Percentiles rank a stretch among this genome's conserved stretches.
These are phyloP conservation scores for Nyctalus aviator DNA, from an alignment of 2,797 vertebrate species.

Conservation along the genomic window DNA sequence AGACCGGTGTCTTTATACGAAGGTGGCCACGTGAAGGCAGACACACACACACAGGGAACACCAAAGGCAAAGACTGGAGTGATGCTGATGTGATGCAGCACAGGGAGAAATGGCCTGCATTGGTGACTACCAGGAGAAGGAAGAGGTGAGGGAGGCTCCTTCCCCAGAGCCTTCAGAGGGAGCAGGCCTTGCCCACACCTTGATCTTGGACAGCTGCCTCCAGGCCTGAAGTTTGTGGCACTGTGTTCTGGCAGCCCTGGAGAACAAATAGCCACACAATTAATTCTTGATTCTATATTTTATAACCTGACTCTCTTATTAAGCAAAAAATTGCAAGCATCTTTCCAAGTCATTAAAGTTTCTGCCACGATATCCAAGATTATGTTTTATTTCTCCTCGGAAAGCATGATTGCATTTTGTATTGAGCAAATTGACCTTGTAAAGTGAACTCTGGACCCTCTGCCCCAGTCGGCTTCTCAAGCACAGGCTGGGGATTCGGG, in stretches of 20 bases:
- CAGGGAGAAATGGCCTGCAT: not conserved
- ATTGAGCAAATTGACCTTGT: not conserved
- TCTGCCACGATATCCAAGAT: not conserved
- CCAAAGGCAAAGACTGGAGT: not conserved
- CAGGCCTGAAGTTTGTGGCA: not conserved
- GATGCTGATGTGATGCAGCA: too few relatives aligned
- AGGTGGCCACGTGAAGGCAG: not conserved
- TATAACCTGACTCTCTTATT: not conserved
- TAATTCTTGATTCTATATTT: not conserved
- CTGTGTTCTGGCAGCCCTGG: not conserved
- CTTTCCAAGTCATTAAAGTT: slow-evolving; percentile 22
- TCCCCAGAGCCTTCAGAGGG: not conserved
- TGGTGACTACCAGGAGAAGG: too few relatives aligned
- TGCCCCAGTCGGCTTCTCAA: not conserved
- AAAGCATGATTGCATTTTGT: not conserved
- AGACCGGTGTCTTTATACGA: not conserved
- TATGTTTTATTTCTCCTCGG: not conserved
- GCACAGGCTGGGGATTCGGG: too few relatives aligned
- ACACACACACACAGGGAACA: not conserved
- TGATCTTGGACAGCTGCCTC: not conserved
- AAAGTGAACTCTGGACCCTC: not conserved
- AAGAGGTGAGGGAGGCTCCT: not conserved
- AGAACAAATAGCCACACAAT: not conserved
- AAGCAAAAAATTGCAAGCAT: not conserved
- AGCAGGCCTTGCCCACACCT: fast-evolving